Base-by-base conservation (phyloP, 2,113 vertebrate genomes). In the Heloderma charlesbogerti region DNA sequence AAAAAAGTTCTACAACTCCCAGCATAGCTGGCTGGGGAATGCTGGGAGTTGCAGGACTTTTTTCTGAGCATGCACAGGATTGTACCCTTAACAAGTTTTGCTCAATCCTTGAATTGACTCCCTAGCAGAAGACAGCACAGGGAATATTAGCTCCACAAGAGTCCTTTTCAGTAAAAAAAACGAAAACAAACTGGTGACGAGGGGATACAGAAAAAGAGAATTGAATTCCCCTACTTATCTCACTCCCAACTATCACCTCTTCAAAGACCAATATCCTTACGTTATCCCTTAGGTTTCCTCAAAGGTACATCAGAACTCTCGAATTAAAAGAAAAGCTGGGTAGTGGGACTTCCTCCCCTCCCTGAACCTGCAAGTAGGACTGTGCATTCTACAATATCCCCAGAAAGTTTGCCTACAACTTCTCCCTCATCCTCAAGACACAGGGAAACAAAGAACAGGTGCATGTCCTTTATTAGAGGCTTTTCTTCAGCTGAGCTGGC, bases 381-480 rank as follows among this genome's bases (percentile, higher is more conserved):
- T 25, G 27, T 77, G 43, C 45, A 81, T 85, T 37, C 79, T 29
- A 37, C 54, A 84, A 34, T 51, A 84, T 66, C 45, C 29, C 16
- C 57, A 37, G 2, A 71, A 75, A 3, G 79, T 18, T 51, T 90
- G 34, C 57, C 43, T 27, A 29, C 4, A 51, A 80, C 6, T 57
- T 40, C 80, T 77, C 48, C 40, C 78, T 0, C 0, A 60, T 10
- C 60, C 8, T 84, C 29, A n/a, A 75, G 40, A 79, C 74, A 79
- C 72, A 31, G 81, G 43, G 57, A 87, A 25, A 57, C 16, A 85
- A 45, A 69, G 45, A 34, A 1, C 57, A 40, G 1, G 22, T 72
- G 37, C 71, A 92, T 87, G 86, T 0, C 0, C 91, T 96, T 96
- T 96, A 96, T 95, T 96, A 43, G 25, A 81, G 87, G 69, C 12